Base-by-base conservation (phyloP, 2,797 vertebrate species). In the Mionectes olivaceus region DNA sequence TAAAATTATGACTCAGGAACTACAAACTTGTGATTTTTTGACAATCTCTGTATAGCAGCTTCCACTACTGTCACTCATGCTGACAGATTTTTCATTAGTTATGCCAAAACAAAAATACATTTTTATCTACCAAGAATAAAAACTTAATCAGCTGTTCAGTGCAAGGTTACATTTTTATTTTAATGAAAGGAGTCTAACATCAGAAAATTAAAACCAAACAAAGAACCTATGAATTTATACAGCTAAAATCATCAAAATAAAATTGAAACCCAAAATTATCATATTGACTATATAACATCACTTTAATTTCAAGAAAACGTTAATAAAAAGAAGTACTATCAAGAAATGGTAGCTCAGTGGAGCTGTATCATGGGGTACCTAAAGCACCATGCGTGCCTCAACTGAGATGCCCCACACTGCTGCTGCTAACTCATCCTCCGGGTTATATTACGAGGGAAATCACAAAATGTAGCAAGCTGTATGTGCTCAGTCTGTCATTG, bases 71-170 rank as follows among this genome's bases (percentile, higher is more conserved):
- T 65, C 88, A 90, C 17, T 93, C 87, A 70, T 4, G 23, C 77
- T 90, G 90, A 92, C 37, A 80, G 47, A 44, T 63, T 83, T 93
- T 87, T 92, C 64, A 94, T 93, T 93, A 93, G 44, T 64, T 52
- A 49, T 64, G 63, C 84, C 95, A 96, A 95, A 96, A 95, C 78
- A 94, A 82, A 95, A 90, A 94, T 47, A 83, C 65, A 80, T 74
- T 84, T 79, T 89, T 85, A 92, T 87, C 91, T 85, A 43, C 7
- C 8, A 7, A 77, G 80, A 94, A 92, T 49, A 91, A 92, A 92
- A 90, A 44, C 21, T 73, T 93, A 8, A 88, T 53, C 57, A 88
- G 57, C 39, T 75, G 53, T 55, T 83, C 32, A 67, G 39, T 52
- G 39, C 43, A 69, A 86, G 19, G 30, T 63, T 91, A 39, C 7